Conservation (phyloP, 1,140 invertebrate genomes). For the Aphidius ervi region DNA sequence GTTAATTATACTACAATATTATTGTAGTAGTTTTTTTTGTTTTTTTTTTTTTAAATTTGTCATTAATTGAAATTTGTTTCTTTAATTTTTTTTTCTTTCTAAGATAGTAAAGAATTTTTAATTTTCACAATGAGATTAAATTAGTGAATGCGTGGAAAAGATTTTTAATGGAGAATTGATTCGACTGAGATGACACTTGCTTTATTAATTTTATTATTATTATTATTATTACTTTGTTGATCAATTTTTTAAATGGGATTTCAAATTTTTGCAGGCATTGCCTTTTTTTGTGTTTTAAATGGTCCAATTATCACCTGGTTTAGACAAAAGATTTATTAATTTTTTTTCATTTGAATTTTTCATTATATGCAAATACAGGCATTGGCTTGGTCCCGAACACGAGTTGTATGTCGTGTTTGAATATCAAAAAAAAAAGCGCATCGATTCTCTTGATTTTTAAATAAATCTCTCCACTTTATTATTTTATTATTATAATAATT, state of each 20-base stretch:
- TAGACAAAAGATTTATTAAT: constrained; percentile 9
- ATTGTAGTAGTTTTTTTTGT: no score
- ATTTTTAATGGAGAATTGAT: no score
- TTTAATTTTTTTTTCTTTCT: no score
- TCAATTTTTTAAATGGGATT: constrained; percentile 4
- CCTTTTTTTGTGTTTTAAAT: not conserved
- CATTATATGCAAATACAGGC: constrained; percentile 30
- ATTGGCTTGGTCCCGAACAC: constrained; percentile 51
- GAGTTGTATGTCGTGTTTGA: constrained; percentile 30
- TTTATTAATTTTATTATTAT: not conserved
- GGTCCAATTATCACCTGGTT: not conserved
- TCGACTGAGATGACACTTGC: no score
- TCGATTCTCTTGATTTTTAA: constrained; percentile 9
- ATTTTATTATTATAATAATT: constrained; percentile 4
- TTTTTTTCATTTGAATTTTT: not conserved
- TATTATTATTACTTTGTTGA: constrained; percentile 15
- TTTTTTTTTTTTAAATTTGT: no score
- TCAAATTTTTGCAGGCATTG: not conserved
- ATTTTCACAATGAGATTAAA: no score
- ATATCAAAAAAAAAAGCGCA: constrained; percentile 18
- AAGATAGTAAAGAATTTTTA: no score
- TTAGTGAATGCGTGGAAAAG: no score
- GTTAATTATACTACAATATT: no score
- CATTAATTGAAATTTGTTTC: no score
- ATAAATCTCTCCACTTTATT: constrained; percentile 7